Percentiles rank a stretch among this genome's conserved stretches.
Evolutionary conservation across 2,113 vertebrate genomes (phyloP).

Genomic region (Seriola rivoliana): DNA sequence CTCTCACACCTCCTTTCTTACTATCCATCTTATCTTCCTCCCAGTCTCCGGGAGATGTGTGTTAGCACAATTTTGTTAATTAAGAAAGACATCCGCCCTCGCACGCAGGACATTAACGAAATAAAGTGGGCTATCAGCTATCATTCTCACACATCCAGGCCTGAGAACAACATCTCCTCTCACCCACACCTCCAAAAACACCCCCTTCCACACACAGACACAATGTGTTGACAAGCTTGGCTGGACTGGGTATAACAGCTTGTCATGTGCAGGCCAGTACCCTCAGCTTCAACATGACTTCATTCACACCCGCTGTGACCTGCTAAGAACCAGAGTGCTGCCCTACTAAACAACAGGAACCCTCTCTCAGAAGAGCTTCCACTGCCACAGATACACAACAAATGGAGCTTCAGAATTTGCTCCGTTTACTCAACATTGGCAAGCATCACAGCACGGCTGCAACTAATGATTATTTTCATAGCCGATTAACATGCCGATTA

Average conservation of each 20-base stretch:
- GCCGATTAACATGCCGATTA: not conserved
- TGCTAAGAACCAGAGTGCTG: conserved; percentile 27
- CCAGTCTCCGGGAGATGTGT: conserved; percentile 12
- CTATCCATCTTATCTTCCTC: conserved; percentile 21
- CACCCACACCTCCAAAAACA: conserved; percentile 36
- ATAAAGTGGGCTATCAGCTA: not conserved
- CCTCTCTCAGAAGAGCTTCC: not conserved
- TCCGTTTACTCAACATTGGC: not conserved
- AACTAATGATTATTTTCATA: not conserved
- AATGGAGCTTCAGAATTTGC: not conserved
- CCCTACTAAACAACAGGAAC: conserved; percentile 18
- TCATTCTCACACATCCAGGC: conserved; percentile 11
- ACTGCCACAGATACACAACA: not conserved
- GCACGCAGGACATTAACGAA: conserved; percentile 6
- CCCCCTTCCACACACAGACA: conserved; percentile 1
- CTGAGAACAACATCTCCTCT: conserved; percentile 39
- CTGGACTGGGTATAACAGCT: conserved; percentile 57
- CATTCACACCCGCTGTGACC: conserved; percentile 59
- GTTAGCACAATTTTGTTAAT: conserved; percentile 63
- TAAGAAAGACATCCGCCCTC: conserved; percentile 56
- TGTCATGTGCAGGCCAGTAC: conserved; percentile 46
- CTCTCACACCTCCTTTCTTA: conserved; percentile 39
- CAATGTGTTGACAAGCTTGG: conserved; percentile 51
- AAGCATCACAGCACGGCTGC: no score
- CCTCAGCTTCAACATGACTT: conserved; percentile 60